Percentiles rank a stretch among this genome's conserved stretches.
Conservation (phyloP, 2,113 vertebrate species). For the Zosterops pallidus region DNA sequence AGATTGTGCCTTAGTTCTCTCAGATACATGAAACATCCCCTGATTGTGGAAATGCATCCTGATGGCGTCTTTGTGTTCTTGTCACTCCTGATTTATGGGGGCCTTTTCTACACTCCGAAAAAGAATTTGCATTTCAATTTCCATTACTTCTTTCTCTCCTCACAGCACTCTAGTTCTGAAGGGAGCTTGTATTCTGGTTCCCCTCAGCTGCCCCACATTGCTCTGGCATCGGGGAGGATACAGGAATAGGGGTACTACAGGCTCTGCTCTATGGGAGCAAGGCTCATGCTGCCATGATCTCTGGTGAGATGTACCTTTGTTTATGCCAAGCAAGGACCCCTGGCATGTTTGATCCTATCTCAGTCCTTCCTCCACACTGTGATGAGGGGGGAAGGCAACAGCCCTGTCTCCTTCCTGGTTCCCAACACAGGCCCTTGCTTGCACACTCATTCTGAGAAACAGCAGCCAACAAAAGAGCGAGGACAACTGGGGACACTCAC, state of each 20-base stretch:
- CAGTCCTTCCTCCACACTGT: neutral
- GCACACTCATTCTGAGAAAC: neutral
- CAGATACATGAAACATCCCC: conserved; percentile 61
- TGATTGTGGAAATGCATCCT: conserved; percentile 72
- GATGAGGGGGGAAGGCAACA: neutral
- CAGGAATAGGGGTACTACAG: accelerated
- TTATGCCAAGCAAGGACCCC: neutral
- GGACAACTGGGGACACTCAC: accelerated
- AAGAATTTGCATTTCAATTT: conserved; percentile 66
- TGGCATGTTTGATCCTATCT: neutral
- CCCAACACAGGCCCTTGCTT: neutral
- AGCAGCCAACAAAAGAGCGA: neutral
- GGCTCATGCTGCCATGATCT: neutral
- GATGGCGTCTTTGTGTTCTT: conserved; percentile 72
- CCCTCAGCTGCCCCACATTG: neutral
- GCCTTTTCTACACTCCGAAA: conserved; percentile 54
- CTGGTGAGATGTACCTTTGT: neutral
- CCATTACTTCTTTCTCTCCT: conserved; percentile 12
- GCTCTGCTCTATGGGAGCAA: neutral
- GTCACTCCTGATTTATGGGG: conserved; percentile 72
- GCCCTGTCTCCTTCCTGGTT: neutral
- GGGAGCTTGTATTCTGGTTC: neutral
- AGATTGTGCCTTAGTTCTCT: conserved; percentile 55
- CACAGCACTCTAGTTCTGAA: neutral
- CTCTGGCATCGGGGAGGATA: accelerated